Evolutionary conservation across 2,113 vertebrate species (phyloP).

Genomic region (Nycticebus coucang): DNA sequence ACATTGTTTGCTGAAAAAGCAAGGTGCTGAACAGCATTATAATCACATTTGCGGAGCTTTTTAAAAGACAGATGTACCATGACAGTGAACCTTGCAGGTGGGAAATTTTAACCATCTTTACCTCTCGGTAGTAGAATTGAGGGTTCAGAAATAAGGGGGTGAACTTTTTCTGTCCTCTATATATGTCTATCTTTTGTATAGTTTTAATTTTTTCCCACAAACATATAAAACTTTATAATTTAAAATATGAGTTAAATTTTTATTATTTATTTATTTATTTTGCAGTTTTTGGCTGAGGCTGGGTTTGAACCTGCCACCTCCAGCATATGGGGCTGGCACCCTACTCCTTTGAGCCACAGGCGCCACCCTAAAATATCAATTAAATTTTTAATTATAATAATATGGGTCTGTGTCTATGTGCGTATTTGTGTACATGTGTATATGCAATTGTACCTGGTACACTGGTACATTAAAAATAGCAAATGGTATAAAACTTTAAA

Average conservation of each 20-base stretch:
- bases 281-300: no score
- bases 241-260: neutral
- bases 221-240: neutral
- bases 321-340: no score
- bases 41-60: neutral
- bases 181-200: neutral
- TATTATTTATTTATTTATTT: no score
- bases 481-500: neutral
- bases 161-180: neutral
- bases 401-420: neutral
- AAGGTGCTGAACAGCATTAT: neutral
- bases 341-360: no score
- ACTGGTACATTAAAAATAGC: slow-evolving; percentile 71
- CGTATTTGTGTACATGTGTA: neutral
- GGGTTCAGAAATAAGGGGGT: neutral
- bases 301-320: no score
- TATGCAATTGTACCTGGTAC: slow-evolving; percentile 27
- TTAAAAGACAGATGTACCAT: neutral
- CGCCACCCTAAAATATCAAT: no score
- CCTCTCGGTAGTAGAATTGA: neutral
- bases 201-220: neutral
- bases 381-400: neutral
- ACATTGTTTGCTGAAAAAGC: neutral
- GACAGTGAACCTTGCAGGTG: neutral
- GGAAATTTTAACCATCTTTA: slow-evolving; percentile 36